Conservation (phyloP, 1,140 invertebrate species). For the Micrasema minimum region DNA sequence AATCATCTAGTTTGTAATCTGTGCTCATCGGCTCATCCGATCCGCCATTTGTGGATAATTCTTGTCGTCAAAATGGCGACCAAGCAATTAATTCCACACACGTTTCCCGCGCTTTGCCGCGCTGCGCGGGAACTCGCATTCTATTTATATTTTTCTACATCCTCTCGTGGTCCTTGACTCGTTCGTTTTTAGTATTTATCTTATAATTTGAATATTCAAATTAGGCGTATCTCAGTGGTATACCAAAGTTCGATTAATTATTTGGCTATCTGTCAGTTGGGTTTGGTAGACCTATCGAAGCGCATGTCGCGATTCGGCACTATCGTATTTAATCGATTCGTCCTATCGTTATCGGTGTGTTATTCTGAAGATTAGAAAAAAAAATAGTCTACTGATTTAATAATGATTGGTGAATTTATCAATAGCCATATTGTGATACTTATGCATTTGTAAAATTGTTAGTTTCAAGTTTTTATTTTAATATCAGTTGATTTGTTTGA, state of each 20-base stretch:
- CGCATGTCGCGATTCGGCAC: background rate
- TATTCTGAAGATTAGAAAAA: no score
- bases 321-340: no score
- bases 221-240: slow-evolving; percentile 15
- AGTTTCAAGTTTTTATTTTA: no score
- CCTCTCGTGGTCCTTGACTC: slow-evolving; percentile 28
- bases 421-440: no score
- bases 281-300: background rate
- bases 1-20: no score
- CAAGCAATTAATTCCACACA: slow-evolving; percentile 21
- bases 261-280: background rate
- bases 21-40: no score
- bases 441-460: no score
- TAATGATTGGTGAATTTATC: no score
- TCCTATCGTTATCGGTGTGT: no score
- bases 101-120: slow-evolving; percentile 24
- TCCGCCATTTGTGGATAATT: background rate
- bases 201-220: slow-evolving; percentile 28
- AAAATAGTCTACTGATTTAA: no score
- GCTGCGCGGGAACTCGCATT: slow-evolving; percentile 5
- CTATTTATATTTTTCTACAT: slow-evolving; percentile 12
- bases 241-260: slow-evolving; percentile 28
- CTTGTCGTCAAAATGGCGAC: slow-evolving; percentile 26
- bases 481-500: no score
- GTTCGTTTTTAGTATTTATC: slow-evolving; percentile 9